Conservation (phyloP, 2,113 vertebrate genomes). For the Elephantulus edwardii region DNA sequence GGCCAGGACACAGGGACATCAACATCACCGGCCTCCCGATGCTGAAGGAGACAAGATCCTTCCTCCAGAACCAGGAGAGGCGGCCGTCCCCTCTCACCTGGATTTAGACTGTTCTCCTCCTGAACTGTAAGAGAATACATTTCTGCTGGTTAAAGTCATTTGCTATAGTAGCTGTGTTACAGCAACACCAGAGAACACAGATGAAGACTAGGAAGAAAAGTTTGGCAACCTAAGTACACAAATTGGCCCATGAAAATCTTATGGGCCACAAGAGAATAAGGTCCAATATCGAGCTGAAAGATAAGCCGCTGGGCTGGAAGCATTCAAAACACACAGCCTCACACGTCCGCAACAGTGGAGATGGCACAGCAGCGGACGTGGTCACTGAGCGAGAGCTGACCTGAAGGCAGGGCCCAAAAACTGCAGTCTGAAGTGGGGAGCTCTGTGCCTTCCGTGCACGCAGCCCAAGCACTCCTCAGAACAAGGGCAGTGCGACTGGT, state of each 20-base stretch:
- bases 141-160: too few species aligned
- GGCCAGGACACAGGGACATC: too few species aligned
- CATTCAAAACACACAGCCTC: not conserved
- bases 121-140: too few species aligned
- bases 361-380: not conserved
- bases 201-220: not conserved
- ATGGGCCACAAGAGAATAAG: not conserved
- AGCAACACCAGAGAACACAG: too few species aligned
- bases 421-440: too few species aligned
- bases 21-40: too few species aligned
- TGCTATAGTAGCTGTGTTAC: too few species aligned
- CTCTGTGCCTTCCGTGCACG: not conserved
- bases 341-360: not conserved
- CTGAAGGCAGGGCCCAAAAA: not conserved
- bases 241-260: not conserved
- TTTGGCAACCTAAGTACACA: not conserved
- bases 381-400: not conserved
- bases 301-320: not conserved
- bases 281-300: not conserved
- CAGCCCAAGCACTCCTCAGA: not conserved
- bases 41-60: too few species aligned
- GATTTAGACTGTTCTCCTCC: too few species aligned
- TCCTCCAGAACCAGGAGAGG: too few species aligned
- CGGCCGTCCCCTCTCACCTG: too few species aligned
- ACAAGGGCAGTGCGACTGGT: too few species aligned